Evolutionary conservation across 2,113 vertebrate species (phyloP), one percentile per base, ranked within the genome.

Genomic region (Salvelinus sp.): DNA sequence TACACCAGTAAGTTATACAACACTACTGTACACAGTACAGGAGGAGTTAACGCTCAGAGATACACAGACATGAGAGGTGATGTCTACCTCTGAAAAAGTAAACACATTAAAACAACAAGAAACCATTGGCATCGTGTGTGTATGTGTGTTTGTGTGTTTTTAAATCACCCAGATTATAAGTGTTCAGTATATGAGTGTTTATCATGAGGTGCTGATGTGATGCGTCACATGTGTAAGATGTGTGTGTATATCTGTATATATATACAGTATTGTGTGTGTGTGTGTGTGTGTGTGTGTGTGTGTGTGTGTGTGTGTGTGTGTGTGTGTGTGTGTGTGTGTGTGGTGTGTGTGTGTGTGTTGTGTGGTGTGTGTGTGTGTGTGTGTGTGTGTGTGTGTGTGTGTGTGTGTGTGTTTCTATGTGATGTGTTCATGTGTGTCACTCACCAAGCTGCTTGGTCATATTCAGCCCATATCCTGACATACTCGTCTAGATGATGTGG

Each of bases 381-480:
- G 33, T 33, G 33, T 6, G 33, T 33, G 33, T 33, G 1, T 6
- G 33, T 33, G 33, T 38, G 33, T 38, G 6, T 38, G 33, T 38
- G 33, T 38, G 33, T 7, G 33, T 38, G 7, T 44, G 38, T 33
- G 30, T 30, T 30, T 30, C 30, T 30, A 30, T 30, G 30, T 6
- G 30, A 30, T 44, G 50, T 27, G 22, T 38, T 25, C 44, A 44
- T 18, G 69, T 5, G 70, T 38, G 60, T n/a, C 38, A 95, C 97
- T 97, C 94, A 99, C 98, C 98, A 98, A 78, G 98, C 97, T 82
- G 98, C 97, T 78, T 97, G 97, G 84, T 99, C 98, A 90, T 99
- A 99, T 86, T 99, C 98, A 68, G 98, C 98, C 97, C 98, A 99
- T 88, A 99, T 99, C 91, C 97, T 95, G 92, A 98, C 98, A 92